These are phyloP conservation scores for Drosophila novamexicana DNA, from an alignment of 1,140 invertebrate genomes.

Conservation along the genomic window DNA sequence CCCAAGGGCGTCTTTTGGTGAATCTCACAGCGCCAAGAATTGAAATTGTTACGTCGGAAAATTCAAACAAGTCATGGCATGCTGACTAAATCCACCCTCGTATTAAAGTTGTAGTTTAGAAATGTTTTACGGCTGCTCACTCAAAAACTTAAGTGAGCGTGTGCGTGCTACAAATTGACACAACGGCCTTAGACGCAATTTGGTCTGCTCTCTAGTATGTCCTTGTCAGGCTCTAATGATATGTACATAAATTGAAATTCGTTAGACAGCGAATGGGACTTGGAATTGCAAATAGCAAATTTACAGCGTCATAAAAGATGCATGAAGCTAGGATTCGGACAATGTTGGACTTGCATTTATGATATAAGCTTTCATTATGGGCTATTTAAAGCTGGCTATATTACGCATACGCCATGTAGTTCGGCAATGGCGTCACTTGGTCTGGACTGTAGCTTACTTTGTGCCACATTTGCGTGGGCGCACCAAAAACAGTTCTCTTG, in stretches of 20 bases:
- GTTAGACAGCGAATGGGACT: conserved; percentile 40
- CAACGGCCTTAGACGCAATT: conserved; percentile 1
- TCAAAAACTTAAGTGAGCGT: conserved; percentile 1
- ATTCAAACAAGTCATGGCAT: neutral
- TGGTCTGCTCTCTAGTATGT: conserved; percentile 9
- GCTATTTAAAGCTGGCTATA: conserved; percentile 25
- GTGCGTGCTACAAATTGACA: conserved; percentile 40
- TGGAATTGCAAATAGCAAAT: conserved; percentile 35
- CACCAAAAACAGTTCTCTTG: neutral
- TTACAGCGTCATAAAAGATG: conserved; percentile 22
- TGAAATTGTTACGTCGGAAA: neutral
- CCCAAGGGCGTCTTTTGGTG: conserved; percentile 12
- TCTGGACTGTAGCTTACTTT: conserved; percentile 36
- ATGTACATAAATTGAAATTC: conserved; percentile 65
- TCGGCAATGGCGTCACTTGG: conserved; percentile 51
- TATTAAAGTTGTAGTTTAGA: conserved; percentile 9
- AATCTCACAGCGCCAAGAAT: neutral
- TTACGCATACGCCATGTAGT: conserved; percentile 55
- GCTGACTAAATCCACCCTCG: neutral
- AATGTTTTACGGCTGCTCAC: neutral
- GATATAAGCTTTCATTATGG: conserved; percentile 41
- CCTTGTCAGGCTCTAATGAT: conserved; percentile 34
- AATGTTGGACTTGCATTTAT: conserved; percentile 13
- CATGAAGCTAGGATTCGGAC: conserved; percentile 24
- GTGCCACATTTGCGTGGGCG: conserved; percentile 20